Percentiles rank a stretch among this genome's conserved stretches.
Evolutionary conservation across 2,113 vertebrate species (phyloP).

Genomic region (Lophochroa leadbeateri): DNA sequence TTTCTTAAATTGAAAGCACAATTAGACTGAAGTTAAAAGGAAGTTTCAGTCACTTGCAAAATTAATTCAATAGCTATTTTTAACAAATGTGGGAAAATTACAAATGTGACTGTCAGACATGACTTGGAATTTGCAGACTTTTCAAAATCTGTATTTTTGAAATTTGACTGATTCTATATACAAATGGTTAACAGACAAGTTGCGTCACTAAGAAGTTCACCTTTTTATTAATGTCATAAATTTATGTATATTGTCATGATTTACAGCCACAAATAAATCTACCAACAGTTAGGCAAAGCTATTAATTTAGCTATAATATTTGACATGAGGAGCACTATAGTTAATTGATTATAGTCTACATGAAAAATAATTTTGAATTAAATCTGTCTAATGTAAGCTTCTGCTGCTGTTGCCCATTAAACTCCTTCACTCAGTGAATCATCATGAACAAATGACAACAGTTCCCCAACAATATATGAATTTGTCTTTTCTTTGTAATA

Average conservation of each 20-base stretch:
- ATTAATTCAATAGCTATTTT: neutral
- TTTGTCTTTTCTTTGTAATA: neutral
- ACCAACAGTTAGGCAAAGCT: neutral
- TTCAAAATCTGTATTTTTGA: neutral
- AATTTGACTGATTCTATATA: neutral
- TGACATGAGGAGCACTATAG: neutral
- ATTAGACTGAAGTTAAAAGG: neutral
- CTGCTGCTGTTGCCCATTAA: neutral
- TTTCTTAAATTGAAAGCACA: neutral
- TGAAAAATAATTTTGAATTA: neutral
- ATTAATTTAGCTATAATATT: neutral
- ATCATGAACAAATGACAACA: neutral
- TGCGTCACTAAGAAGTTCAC: neutral
- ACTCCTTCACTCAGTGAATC: neutral
- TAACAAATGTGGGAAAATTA: neutral
- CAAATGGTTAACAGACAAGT: neutral
- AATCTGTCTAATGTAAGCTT: neutral
- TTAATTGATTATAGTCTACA: neutral
- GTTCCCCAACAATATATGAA: neutral
- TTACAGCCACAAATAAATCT: neutral
- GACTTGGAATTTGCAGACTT: neutral
- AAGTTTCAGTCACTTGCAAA: neutral
- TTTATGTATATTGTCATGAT: neutral
- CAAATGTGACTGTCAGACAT: neutral
- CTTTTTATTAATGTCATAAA: neutral